Evolutionary conservation across 1,140 invertebrate genomes (phyloP), one percentile per base, ranked within the genome.

Genomic region (Penaeus indicus): DNA sequence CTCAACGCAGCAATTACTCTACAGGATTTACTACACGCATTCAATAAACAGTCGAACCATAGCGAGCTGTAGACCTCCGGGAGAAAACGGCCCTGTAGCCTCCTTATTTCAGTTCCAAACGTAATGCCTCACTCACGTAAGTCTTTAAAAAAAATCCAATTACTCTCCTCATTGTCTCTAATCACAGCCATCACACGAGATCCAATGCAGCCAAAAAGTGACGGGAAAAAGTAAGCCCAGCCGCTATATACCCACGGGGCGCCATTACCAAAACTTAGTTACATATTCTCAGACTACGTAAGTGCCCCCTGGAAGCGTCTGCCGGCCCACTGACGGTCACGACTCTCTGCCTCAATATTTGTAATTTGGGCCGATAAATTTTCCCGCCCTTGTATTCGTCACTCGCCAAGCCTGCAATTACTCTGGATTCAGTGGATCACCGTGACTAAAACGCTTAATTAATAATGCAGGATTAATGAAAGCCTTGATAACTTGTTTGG

Each of bases 391-490:
- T 80, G 85, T 81, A 79, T 87, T 87, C 62, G 19, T 47, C 18
- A 10, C 32, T 63, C 85, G 5, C 62, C 19, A 22, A 72, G 78
- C 69, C 78, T n/a, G 7, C 79, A 69, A 87, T 87, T 87, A 87
- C 79, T 79, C 38, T n/a, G 82, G 85, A 87, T 87, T 87, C 85
- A 87, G 38, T 87, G 85, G 85, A 87, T 79, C 85, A 87, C 85
- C 85, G 79, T 87, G 85, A 87, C 85, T 82, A 87, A 87, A 82
- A 81, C 85, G 78, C 85, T 87, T 87, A 87, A 87, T 87, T 87
- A 87, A 87, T 87, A 87, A 87, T 87, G 85, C 85, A 87, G 85
- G 85, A 87, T 87, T 87, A 87, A 87, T 87, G 78, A 79, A 87
- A 54, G 85, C 85, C 85, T 80, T 87, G 85, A 87, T 87, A 87